Evolutionary conservation across 1,140 invertebrate genomes (phyloP).

Genomic region (Oncopodura yosiiana): DNA sequence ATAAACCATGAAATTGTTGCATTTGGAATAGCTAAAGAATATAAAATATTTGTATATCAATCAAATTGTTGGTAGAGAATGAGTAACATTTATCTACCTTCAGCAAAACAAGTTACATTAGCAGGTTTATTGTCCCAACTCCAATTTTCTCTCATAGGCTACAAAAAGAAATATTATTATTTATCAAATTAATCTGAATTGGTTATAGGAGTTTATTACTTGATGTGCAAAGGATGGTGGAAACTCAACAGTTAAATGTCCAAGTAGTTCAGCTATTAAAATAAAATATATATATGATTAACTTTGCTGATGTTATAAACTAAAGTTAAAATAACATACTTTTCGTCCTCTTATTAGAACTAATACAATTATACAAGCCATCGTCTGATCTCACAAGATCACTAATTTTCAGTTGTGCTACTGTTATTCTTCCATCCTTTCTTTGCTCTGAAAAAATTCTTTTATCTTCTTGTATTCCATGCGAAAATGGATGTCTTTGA

Average conservation of each 20-base stretch:
- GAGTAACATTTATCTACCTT: too few relatives aligned
- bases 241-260: slow-evolving; percentile 74
- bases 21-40: slow-evolving; percentile 85
- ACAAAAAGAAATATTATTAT: too few relatives aligned
- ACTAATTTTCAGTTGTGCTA: slow-evolving; percentile 38
- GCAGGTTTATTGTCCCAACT: slow-evolving; percentile 68
- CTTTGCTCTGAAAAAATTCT: slow-evolving; percentile 37
- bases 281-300: neutral
- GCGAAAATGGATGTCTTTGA: slow-evolving; percentile 27
- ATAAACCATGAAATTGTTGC: slow-evolving; percentile 77
- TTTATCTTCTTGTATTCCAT: slow-evolving; percentile 36
- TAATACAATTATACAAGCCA: slow-evolving; percentile 79
- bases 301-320: neutral
- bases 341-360: slow-evolving; percentile 51
- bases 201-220: too few relatives aligned
- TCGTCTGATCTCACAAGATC: slow-evolving; percentile 51
- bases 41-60: too few relatives aligned
- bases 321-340: slow-evolving; percentile 12
- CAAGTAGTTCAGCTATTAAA: slow-evolving; percentile 38
- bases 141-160: slow-evolving; percentile 59
- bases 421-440: slow-evolving; percentile 22
- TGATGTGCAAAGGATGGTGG: slow-evolving; percentile 59
- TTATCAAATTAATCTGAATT: too few relatives aligned
- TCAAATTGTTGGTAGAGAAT: too few relatives aligned
- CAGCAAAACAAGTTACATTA: slow-evolving; percentile 78